Percentiles rank a stretch among this genome's conserved stretches.
Conservation (phyloP, 2,797 vertebrate genomes). For the Myoxocephalus aenaeus region DNA sequence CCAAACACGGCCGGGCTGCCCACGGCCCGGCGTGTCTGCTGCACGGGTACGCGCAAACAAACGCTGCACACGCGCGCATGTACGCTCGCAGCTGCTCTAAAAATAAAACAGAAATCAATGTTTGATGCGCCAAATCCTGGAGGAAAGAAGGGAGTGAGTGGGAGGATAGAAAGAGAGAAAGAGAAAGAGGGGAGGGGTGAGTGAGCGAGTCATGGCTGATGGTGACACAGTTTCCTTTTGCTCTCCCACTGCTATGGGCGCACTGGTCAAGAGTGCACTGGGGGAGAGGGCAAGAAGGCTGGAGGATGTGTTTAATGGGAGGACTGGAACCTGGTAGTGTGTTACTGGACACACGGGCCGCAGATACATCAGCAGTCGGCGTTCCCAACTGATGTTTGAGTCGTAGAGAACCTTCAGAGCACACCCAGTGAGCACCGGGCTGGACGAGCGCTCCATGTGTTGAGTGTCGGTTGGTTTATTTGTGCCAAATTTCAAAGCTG, state of each 20-base stretch:
- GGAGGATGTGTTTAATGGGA: slow-evolving; percentile 30
- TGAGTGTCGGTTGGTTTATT: background rate
- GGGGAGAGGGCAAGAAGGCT: slow-evolving; percentile 63
- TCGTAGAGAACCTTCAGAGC: background rate
- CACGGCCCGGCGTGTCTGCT: slow-evolving; percentile 42
- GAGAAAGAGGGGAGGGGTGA: slow-evolving; percentile 56
- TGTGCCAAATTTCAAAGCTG: slow-evolving; percentile 3
- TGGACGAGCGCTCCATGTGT: background rate
- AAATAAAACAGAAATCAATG: slow-evolving; percentile 76
- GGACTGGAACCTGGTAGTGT: slow-evolving; percentile 30
- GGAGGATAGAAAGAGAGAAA: slow-evolving; percentile 43
- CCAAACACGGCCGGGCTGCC: slow-evolving; percentile 56
- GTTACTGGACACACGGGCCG: slow-evolving; percentile 15
- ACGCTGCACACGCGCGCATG: slow-evolving; percentile 13
- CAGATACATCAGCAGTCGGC: slow-evolving; percentile 20
- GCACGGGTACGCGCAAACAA: slow-evolving; percentile 24
- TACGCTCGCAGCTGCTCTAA: slow-evolving; percentile 67
- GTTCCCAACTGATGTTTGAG: slow-evolving; percentile 25
- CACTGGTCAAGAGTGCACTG: slow-evolving; percentile 75
- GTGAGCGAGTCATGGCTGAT: slow-evolving; percentile 68
- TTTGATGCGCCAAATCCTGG: slow-evolving; percentile 71
- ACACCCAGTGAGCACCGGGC: no score
- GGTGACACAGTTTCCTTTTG: slow-evolving; percentile 80
- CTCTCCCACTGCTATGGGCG: slow-evolving; percentile 73
- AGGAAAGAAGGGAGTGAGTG: slow-evolving; percentile 64